phyloP scores from a whole-genome alignment of 2,888 invertebrate genomes.

The Himalopsyche tibetana region DNA sequence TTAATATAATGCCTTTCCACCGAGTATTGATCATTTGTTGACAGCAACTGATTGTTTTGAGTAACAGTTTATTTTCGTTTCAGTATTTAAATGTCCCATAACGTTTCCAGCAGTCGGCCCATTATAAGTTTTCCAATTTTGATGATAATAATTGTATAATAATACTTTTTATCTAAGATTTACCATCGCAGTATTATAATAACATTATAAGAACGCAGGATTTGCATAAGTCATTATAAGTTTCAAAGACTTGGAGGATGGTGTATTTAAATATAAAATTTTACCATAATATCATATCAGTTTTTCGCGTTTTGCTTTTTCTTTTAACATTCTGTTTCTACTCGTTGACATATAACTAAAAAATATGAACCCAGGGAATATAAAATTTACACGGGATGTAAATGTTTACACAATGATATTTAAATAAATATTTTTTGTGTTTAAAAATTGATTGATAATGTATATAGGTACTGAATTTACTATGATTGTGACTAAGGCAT shows the following conservation, averaged over 20 bases:
- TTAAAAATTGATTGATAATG: too few relatives aligned
- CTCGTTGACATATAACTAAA: not conserved
- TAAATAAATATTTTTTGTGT: too few relatives aligned
- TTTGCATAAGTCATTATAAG: conserved; percentile 26
- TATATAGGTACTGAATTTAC: too few relatives aligned
- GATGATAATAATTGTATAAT: conserved; percentile 3
- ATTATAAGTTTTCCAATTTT: conserved; percentile 34
- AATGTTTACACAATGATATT: not conserved
- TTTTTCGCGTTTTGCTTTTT: not conserved
- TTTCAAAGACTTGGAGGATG: not conserved
- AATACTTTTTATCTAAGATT: conserved; percentile 21
- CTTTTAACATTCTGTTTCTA: not conserved
- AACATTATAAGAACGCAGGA: not conserved
- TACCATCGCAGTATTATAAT: not conserved
- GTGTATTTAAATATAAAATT: conserved; percentile 30
- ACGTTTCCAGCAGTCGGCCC: not conserved
- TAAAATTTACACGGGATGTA: not conserved
- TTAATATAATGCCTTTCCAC: too few relatives aligned
- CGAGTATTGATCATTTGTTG: too few relatives aligned
- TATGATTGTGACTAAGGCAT: too few relatives aligned
- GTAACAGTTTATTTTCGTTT: not conserved
- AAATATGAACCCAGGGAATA: not conserved
- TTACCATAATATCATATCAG: conserved; percentile 13
- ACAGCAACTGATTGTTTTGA: too few relatives aligned
- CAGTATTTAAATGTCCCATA: not conserved